phyloP scores from a whole-genome alignment of 37 sponge, comb jelly and placozoan genomes.

The Amphimedon queenslandica region DNA sequence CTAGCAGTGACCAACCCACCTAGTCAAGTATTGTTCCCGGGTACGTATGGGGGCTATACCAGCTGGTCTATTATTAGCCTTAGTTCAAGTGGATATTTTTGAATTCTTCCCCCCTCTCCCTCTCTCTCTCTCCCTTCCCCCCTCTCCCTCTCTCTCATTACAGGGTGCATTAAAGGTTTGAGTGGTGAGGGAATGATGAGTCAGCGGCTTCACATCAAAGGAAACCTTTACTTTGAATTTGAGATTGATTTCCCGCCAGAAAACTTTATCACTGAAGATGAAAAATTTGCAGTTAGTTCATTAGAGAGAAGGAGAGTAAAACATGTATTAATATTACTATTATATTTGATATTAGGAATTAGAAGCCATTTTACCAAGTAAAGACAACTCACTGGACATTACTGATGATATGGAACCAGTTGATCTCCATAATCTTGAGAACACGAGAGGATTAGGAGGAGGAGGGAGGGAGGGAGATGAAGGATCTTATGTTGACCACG shows the following conservation, averaged over 20 bases:
- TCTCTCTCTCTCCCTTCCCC: too few species aligned
- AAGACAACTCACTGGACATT: constrained; percentile 4
- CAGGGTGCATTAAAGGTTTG: constrained; percentile 58
- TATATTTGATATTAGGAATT: constrained; percentile 20
- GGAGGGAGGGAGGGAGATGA: constrained; percentile 26
- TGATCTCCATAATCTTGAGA: constrained; percentile 57
- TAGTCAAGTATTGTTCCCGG: constrained; percentile 54
- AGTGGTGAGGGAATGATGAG: constrained; percentile 79
- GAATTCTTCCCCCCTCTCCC: too few species aligned
- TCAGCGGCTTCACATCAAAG: constrained; percentile 38
- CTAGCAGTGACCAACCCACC: constrained; percentile 51
- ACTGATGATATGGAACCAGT: constrained; percentile 54
- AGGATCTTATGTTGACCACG: too few species aligned
- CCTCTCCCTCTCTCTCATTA: not conserved
- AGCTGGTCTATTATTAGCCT: too few species aligned
- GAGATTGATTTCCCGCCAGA: constrained; percentile 79
- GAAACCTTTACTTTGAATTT: constrained; percentile 90
- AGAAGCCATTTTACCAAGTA: constrained; percentile 25
- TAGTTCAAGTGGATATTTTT: too few species aligned
- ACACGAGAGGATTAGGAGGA: constrained; percentile 5
- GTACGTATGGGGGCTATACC: constrained; percentile 5
- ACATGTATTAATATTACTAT: too few species aligned
- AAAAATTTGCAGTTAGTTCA: constrained; percentile 36
- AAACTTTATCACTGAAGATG: constrained; percentile 24
- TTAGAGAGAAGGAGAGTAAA: too few species aligned